A percentile compares a stretch with the other conserved stretches of the same genome.
These are phyloP conservation scores for Drosophila sp. DNA, from an alignment of 1,140 invertebrate genomes.

Conservation along the genomic window DNA sequence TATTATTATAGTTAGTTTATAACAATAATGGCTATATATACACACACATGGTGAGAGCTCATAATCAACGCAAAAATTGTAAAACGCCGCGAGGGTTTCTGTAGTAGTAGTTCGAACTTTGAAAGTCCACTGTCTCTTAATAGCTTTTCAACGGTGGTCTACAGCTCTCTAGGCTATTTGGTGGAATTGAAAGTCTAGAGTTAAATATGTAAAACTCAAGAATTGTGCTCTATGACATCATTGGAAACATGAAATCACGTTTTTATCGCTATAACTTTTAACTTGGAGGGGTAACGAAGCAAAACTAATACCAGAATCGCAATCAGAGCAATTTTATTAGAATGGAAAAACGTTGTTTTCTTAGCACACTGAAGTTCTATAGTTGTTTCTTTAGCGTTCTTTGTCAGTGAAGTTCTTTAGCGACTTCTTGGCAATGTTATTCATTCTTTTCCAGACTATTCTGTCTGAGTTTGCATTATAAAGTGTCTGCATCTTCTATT, in stretches of 20 bases:
- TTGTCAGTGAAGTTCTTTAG: too few relatives aligned
- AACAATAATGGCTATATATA: slow-evolving; percentile 39
- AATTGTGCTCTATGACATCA: slow-evolving; percentile 3
- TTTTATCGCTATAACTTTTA: neutral
- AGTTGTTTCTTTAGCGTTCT: too few relatives aligned
- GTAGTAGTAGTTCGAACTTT: neutral
- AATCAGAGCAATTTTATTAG: slow-evolving; percentile 1
- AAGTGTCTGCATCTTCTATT: slow-evolving; percentile 6
- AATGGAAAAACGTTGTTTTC: neutral
- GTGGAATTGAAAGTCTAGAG: neutral
- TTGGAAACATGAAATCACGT: neutral
- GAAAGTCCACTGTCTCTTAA: neutral
- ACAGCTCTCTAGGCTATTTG: neutral
- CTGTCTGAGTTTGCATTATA: too few relatives aligned
- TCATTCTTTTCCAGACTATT: too few relatives aligned
- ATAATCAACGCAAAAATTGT: slow-evolving; percentile 6
- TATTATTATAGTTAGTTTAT: slow-evolving; percentile 34
- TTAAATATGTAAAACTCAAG: neutral
- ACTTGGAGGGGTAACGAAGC: neutral
- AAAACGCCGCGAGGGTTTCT: slow-evolving; percentile 7
- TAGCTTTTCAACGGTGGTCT: neutral
- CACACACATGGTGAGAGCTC: slow-evolving; percentile 12
- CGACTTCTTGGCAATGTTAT: too few relatives aligned
- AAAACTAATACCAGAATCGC: neutral
- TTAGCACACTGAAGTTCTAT: too few relatives aligned